Base-by-base conservation (phyloP, 2,113 vertebrate genomes). In the Macroglossus sobrinus region DNA sequence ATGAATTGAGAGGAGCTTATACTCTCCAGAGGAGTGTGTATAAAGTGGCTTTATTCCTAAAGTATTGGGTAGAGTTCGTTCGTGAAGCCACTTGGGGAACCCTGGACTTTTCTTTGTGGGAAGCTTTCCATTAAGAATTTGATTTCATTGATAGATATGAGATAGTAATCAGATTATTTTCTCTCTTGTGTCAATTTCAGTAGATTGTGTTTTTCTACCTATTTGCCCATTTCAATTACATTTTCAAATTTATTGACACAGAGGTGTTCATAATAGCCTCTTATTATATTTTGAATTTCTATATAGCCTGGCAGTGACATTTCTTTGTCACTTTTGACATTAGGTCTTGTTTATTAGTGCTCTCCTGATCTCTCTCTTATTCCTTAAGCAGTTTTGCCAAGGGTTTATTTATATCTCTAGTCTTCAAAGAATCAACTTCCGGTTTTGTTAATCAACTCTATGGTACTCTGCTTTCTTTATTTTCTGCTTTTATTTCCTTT, bases 401-500 rank as follows among this genome's bases (percentile, higher is more conserved):
- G 53, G 8, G 45, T 3, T 91, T 64, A 35, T 63, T 74, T 35
- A 10, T 47, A 63, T 4, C 22, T 22, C 16, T 66, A 26, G 8
- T 64, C 57, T 68, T 79, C 63, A 61, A 45, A 91, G 43, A 79
- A 93, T 79, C 35, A 72, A 7, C n/a, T 68, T 84, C 59, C 66
- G 28, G 10, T 55, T 89, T 95, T 95, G 50, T 64, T 75, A 75
- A 50, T 63, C 43, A 81, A 30, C 26, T 68, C 72, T 55, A 1
- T 19, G 75, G 26, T 66, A 28, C 33, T 76, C 79, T 53, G 26
- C 61, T 35, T 90, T 71, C 21, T 89, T 78, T 40, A 16, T 80
- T 90, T 92, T 94, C 28, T 64, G 18, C 9, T 81, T 14, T 95
- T 85, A 24, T 89, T 89, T 93, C 18, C 30, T 94, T 66, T 30